phyloP scores from a whole-genome alignment of 1,140 invertebrate species.

The Druon quercuslanigerum region DNA sequence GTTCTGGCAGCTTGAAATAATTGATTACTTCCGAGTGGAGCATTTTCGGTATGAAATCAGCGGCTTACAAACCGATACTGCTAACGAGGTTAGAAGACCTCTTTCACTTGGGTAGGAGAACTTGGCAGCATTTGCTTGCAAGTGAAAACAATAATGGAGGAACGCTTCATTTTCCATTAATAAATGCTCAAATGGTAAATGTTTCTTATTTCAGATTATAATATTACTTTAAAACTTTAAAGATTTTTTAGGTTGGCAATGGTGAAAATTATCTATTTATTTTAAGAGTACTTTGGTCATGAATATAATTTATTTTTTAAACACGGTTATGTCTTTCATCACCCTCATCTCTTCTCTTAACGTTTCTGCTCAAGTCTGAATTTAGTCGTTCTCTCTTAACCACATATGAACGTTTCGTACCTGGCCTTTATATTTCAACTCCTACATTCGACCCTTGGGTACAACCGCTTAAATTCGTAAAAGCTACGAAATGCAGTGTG shows the following conservation, averaged over 20 bases:
- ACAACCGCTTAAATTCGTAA: constrained; percentile 34
- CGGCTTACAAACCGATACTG: constrained; percentile 42
- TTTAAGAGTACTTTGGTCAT: too few species aligned
- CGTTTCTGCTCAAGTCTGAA: too few species aligned
- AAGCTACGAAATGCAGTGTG: constrained; percentile 44
- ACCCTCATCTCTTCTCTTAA: neutral
- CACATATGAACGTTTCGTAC: constrained; percentile 1
- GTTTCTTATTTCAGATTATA: too few species aligned
- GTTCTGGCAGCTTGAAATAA: constrained; percentile 39
- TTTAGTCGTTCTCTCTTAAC: neutral
- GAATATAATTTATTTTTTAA: neutral
- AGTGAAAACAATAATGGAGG: too few species aligned
- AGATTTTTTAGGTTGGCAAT: too few species aligned
- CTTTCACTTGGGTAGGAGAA: constrained; percentile 32
- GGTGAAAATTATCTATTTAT: too few species aligned
- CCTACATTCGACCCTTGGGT: constrained; percentile 7
- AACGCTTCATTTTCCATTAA: too few species aligned
- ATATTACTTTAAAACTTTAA: too few species aligned
- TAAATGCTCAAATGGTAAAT: too few species aligned
- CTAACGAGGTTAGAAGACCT: constrained; percentile 50
- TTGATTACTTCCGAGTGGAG: constrained; percentile 45
- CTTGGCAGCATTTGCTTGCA: too few species aligned
- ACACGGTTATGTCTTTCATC: neutral
- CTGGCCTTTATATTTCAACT: constrained; percentile 3
- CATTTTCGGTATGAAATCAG: constrained; percentile 50